Base-by-base conservation (phyloP, 2,888 invertebrate species). In the Apotomis turbidana region DNA sequence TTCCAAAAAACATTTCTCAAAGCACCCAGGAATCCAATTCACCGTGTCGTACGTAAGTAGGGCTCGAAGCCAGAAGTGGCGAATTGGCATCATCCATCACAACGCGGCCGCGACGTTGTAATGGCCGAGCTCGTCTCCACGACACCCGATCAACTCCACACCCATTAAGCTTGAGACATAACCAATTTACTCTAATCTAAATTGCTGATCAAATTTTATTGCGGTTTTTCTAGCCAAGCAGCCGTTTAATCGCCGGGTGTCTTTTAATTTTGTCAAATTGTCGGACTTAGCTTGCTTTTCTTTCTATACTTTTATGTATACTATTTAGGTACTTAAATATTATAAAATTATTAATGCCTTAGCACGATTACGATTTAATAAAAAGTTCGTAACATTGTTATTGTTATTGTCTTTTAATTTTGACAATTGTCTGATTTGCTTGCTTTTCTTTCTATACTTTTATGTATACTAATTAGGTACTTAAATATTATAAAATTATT, bases 61-160 rank as follows among this genome's bases (percentile, higher is more conserved):
- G 36, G 3, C 12, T 49, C 9, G 57, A 49, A 55, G 74, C 55
- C 71, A 13, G 63, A 85, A 88, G 86, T 87, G 85, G 88, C 85
- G 88, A 87, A 90, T 90, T 90, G 89, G 84, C 87, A 81, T 88
- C 90, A 91, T 91, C 91, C 91, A 91, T 91, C 91, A 90, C 86
- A 75, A 76, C 76, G 78, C 85, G 81, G 81, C 82, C 82, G 81
- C 86, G 86, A 83, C 81, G 86, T 83, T 87, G 85, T 86, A 88
- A 88, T 85, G 85, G 77, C 82, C 82, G 79, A 80, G 81, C 83
- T 82, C 82, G 80, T 85, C 86, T 85, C 81, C 79, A 79, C 78
- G 81, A 81, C 80, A 70, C 64, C 64, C 75, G 81, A 86, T 85
- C 83, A 80, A 83, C 83, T 82, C 81, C 73, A 78, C 79, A 75